Evolutionary conservation across 2,797 vertebrate species (phyloP).

Genomic region (Muscicapa striata): DNA sequence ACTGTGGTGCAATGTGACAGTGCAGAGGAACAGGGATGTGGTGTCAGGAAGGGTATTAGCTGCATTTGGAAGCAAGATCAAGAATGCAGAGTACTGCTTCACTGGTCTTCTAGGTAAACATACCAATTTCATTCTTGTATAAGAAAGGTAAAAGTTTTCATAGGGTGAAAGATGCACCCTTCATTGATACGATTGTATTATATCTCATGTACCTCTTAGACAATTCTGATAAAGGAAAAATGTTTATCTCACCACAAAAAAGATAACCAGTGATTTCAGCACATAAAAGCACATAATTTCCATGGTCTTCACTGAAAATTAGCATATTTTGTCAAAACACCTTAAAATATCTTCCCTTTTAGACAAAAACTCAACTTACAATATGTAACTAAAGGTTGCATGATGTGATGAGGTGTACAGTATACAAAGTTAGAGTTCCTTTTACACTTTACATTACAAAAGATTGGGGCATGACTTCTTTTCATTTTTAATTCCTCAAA

Average conservation of each 20-base stretch:
- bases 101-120: neutral
- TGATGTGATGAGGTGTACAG: accelerated
- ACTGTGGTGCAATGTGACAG: neutral
- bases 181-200: neutral
- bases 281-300: neutral
- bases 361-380: neutral
- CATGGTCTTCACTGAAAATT: neutral
- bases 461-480: accelerated
- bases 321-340: neutral
- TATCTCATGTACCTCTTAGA: neutral
- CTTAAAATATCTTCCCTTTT: neutral
- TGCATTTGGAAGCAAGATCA: neutral
- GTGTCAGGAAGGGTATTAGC: neutral
- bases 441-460: neutral
- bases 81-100: neutral
- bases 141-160: neutral
- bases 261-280: neutral
- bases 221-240: neutral
- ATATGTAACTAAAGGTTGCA: neutral
- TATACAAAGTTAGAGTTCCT: neutral
- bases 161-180: neutral
- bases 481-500: neutral
- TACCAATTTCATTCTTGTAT: neutral
- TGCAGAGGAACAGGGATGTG: neutral
- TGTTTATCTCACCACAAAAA: neutral